Base-by-base conservation (phyloP, 1,140 invertebrate species). In the Nephotettix cincticeps region DNA sequence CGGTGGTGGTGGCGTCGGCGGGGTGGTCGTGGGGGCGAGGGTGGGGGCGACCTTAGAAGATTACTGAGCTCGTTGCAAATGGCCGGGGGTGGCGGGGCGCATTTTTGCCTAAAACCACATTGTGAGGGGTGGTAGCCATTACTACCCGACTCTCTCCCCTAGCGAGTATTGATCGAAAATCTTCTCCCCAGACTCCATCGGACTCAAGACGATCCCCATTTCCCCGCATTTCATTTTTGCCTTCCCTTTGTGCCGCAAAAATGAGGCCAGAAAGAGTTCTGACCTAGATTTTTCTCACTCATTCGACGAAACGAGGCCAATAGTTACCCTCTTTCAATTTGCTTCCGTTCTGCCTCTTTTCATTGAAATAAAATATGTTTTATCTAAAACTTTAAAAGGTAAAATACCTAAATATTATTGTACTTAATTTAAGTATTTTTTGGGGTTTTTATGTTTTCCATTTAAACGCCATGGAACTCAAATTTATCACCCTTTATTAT, bases 1-100 rank as follows among this genome's bases (percentile, higher is more conserved):
- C 21, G 30, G 23, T 43, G 32, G 11, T 13, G 32, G 64, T 43
- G 1, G 4, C 32, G 32, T 21, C 23, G 32, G 32, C 21, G 27
- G 28, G 28, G 27, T 19, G 19, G n/a, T 14, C 17, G 58, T 17
- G 17, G 29, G 17, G n/a, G 14, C n/a, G 23, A 25, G 3, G 3
- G 58, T 3, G 19, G 29, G 43, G 27, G 25, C 36, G 40, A 56
- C 32, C 47, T 56, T 56, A 69, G 67, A 69, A 56, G 47, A 69
- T 51, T 56, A 69, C 47, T 30, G 67, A 69, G 61, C 61, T 19
- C 45, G 47, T 69, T 69, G 67, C 67, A 69, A 69, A 69, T 69
- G 67, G 67, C 67, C 25, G 27, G 28, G 61, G 61, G 30, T 40
- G 64, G n/a, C 14, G 63, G 30, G 28, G 63, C 27, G 64, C 32